Evolutionary conservation across 2,797 vertebrate genomes (phyloP).

Genomic region (Mormyrus hasselquistii): DNA sequence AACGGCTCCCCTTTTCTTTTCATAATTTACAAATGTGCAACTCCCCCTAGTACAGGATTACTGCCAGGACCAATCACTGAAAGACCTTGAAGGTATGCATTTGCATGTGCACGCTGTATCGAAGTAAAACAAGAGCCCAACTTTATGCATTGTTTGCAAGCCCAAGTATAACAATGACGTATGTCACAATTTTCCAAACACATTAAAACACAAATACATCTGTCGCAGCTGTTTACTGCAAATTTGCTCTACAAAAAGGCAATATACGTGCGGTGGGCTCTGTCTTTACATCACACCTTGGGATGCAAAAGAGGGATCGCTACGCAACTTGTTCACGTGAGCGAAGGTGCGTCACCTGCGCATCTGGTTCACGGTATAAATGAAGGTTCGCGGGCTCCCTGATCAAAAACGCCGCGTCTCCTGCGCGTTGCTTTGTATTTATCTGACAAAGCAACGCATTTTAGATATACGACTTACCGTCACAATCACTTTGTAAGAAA

Average conservation of each 20-base stretch:
- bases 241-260: background rate
- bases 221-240: background rate
- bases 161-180: background rate
- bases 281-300: background rate
- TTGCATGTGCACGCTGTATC: background rate
- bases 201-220: background rate
- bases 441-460: constrained; percentile 31
- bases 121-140: background rate
- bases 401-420: constrained; percentile 29
- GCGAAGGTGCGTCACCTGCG: constrained; percentile 66
- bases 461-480: constrained; percentile 24
- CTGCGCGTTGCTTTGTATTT: constrained; percentile 21
- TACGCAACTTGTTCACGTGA: constrained; percentile 49
- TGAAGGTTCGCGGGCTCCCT: constrained; percentile 33
- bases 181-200: background rate
- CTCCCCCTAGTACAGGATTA: background rate
- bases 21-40: constrained; percentile 1
- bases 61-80: constrained; percentile 1
- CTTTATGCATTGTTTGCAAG: background rate
- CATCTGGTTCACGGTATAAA: constrained; percentile 41
- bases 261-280: background rate
- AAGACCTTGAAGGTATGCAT: background rate
- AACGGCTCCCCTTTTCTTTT: background rate
- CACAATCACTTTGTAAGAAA: constrained; percentile 21
- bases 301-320: background rate